These are phyloP conservation scores for Ceuthmochares aereus DNA, from an alignment of 2,113 vertebrate species.

Conservation along the genomic window DNA sequence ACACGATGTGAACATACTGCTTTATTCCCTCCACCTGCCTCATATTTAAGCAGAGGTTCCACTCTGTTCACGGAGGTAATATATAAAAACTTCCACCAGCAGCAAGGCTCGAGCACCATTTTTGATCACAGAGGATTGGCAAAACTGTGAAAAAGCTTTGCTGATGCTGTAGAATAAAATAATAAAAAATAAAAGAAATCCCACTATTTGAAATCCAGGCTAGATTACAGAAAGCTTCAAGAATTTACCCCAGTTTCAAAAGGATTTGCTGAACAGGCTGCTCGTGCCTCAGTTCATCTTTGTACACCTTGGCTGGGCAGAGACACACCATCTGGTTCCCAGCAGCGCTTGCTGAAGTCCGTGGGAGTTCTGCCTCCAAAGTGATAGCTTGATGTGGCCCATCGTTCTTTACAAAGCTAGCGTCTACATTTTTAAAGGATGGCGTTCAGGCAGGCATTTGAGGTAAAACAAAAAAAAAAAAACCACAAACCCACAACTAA, in stretches of 20 bases:
- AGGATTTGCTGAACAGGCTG: background rate
- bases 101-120: background rate
- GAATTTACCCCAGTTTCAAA: background rate
- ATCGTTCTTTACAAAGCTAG: background rate
- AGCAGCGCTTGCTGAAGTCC: background rate
- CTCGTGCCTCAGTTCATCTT: background rate
- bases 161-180: background rate
- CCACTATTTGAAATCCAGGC: background rate
- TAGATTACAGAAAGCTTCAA: background rate
- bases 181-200: background rate
- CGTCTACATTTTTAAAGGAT: background rate
- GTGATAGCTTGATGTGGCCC: background rate
- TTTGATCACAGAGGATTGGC: background rate
- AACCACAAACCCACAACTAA: background rate
- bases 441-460: background rate
- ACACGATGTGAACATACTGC: background rate
- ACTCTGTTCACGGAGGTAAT: background rate
- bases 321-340: constrained; percentile 23
- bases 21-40: background rate
- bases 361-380: constrained; percentile 55
- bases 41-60: background rate
- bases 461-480: background rate
- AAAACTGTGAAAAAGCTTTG: background rate
- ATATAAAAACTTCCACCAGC: background rate
- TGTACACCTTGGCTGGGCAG: background rate